A percentile compares a stretch with the other conserved stretches of the same genome.
Evolutionary conservation across 2,888 invertebrate genomes (phyloP).

Genomic region (Ptycholaimellus sp.): DNA sequence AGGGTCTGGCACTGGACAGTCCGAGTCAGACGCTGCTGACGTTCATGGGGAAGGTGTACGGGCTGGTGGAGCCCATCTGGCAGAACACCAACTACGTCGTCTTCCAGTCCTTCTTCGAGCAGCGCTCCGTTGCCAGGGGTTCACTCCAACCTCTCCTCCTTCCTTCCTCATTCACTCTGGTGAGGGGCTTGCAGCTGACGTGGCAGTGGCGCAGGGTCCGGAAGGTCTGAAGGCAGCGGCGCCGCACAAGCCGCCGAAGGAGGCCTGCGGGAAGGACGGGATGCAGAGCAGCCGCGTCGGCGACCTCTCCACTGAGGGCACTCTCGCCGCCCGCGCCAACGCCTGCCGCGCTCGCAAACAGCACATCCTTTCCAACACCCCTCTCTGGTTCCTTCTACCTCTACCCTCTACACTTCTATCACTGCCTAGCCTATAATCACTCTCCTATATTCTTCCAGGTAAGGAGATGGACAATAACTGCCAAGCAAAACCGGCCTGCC

Average conservation of each 20-base stretch:
- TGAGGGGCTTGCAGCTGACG: too few species aligned
- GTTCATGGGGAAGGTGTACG: conserved; percentile 61
- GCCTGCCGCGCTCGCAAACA: conserved; percentile 16
- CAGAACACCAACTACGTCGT: conserved; percentile 71
- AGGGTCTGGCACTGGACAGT: conserved; percentile 55
- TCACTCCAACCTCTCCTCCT: too few species aligned
- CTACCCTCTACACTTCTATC: too few species aligned
- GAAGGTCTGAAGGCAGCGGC: conserved; percentile 15
- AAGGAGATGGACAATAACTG: too few species aligned
- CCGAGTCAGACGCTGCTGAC: conserved; percentile 65
- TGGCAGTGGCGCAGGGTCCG: too few species aligned
- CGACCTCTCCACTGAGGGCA: conserved; percentile 17
- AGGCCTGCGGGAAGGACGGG: conserved; percentile 14
- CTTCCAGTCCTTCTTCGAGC: conserved; percentile 49
- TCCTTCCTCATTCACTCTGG: too few species aligned
- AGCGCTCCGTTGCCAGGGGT: too few species aligned
- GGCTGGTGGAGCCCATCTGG: conserved; percentile 41
- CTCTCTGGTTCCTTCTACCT: conserved; percentile 21
- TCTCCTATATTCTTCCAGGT: too few species aligned
- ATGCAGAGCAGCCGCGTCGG: conserved; percentile 14
- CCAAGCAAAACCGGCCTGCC: too few species aligned
- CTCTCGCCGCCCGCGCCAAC: conserved; percentile 15
- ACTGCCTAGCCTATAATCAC: too few species aligned
- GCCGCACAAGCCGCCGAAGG: conserved; percentile 15
- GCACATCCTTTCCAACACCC: conserved; percentile 18